Base-by-base conservation (phyloP, 1,140 invertebrate genomes). In the Panagrolaimus sp. region DNA sequence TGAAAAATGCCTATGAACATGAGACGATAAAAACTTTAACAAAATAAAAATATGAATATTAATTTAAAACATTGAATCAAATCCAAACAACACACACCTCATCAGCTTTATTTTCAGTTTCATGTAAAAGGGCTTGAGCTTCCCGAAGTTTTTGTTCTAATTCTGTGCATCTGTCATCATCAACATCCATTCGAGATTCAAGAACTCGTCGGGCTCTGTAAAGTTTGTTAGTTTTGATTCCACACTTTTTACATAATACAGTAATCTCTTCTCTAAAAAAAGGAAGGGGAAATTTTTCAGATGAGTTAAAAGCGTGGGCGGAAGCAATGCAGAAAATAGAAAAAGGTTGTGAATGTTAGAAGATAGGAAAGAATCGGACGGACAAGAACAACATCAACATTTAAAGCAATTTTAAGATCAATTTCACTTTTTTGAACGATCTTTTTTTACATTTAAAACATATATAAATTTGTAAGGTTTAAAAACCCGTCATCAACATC, bases 131-230 rank as follows among this genome's bases (percentile, higher is more conserved):
- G 38, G 72, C 66, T 38, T 80, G 81, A n/a, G 81, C 78, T 43
- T 83, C 81, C 63, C 82, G 81, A 45, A 85, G 68, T 71, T 82
- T 77, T 43, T 70, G 21, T 69, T 85, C 84, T 66, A 85, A 69
- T 32, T 74, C 71, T n/a, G 67, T 24, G 38, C 83, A 80, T 14
- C 82, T 63, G 63, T 85, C 82, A 67, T 85, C 84, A 65, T 85
- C 84, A 14, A 82, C 48, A 55, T 79, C 78, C 55, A 72, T 81
- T 43, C 81, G 74, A 66, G 78, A 80, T 62, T 83, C 75, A 47
- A 85, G 72, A 43, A 80, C 80, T 73, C 75, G 82, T 38, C 84
- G 72, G 47, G 78, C 79, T 66, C 84, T 85, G 66, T 12, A 58
- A 28, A 26, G 10, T 26, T 24, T 58, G 52, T 58, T 58, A 58